phyloP scores from a whole-genome alignment of 2,797 vertebrate species.

The Thunnus albacares region DNA sequence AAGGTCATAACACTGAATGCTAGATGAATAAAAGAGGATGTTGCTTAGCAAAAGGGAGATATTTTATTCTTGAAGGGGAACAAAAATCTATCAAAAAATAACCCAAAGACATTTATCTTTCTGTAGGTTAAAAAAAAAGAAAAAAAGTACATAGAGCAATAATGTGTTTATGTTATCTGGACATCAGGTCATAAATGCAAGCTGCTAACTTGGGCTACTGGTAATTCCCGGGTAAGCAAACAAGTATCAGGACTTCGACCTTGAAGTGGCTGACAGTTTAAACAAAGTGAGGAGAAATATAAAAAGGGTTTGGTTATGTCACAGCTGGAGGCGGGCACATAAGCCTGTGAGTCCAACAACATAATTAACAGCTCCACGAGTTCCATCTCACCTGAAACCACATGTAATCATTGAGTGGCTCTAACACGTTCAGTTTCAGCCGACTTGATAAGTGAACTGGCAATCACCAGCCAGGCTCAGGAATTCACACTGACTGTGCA shows the following conservation, averaged over 20 bases:
- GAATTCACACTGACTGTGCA: conserved; percentile 58
- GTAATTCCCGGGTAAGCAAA: background rate
- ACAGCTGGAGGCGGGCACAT: conserved; percentile 1
- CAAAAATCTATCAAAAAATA: no score
- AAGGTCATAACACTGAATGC: background rate
- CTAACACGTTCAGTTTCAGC: conserved; percentile 17
- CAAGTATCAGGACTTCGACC: conserved; percentile 42
- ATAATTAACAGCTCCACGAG: conserved; percentile 47
- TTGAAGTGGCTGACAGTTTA: conserved; percentile 28
- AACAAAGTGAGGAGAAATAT: conserved; percentile 28
- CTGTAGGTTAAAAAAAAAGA: background rate
- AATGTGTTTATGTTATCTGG: background rate
- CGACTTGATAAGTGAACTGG: conserved; percentile 49
- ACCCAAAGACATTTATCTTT: no score
- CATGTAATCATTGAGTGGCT: background rate
- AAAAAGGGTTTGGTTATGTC: background rate
- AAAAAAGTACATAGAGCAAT: background rate
- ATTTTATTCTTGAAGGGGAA: no score
- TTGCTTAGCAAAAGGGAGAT: no score
- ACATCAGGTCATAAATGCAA: background rate
- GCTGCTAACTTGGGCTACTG: background rate
- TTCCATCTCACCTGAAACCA: conserved; percentile 43
- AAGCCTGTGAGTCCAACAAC: conserved; percentile 2
- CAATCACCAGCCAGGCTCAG: conserved; percentile 39
- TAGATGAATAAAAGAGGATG: background rate